These are phyloP conservation scores for Intellagama lesueurii DNA, from an alignment of 2,797 vertebrate genomes.

Conservation along the genomic window DNA sequence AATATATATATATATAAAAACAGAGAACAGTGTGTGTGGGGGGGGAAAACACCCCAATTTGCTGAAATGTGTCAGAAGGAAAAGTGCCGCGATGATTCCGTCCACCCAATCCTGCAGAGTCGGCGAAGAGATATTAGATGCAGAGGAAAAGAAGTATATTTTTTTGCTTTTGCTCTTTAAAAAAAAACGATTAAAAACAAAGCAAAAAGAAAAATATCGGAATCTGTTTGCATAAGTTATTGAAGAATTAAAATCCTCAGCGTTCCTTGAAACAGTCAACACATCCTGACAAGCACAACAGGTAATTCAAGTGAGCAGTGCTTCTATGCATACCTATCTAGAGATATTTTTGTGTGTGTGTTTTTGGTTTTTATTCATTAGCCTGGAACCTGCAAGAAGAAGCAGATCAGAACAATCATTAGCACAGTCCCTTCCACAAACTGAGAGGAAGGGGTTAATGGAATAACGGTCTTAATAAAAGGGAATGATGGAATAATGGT, in stretches of 20 bases:
- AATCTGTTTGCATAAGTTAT: conserved; percentile 60
- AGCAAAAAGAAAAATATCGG: not conserved
- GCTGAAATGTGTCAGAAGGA: not conserved
- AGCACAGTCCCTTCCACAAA: not conserved
- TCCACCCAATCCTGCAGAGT: not conserved
- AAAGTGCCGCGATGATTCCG: not conserved
- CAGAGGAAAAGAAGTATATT: not conserved
- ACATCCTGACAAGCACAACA: not conserved
- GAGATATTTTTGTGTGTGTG: not conserved
- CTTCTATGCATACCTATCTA: not conserved
- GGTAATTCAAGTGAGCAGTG: conserved; percentile 62
- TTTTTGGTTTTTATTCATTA: conserved; percentile 10
- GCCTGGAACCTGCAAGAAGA: conserved; percentile 56
- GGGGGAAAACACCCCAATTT: not conserved
- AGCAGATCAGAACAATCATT: not conserved
- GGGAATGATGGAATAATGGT: too few species aligned
- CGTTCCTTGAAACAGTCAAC: conserved; percentile 34
- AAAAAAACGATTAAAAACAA: not conserved
- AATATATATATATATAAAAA: too few species aligned
- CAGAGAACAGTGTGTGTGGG: not conserved
- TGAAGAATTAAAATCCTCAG: conserved; percentile 33
- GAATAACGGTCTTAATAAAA: too few species aligned
- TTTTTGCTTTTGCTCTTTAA: not conserved
- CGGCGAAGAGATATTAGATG: not conserved
- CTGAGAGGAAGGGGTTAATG: too few species aligned